Conservation (phyloP, 2,797 vertebrate species). For the Xiphophorus birchmanni region DNA sequence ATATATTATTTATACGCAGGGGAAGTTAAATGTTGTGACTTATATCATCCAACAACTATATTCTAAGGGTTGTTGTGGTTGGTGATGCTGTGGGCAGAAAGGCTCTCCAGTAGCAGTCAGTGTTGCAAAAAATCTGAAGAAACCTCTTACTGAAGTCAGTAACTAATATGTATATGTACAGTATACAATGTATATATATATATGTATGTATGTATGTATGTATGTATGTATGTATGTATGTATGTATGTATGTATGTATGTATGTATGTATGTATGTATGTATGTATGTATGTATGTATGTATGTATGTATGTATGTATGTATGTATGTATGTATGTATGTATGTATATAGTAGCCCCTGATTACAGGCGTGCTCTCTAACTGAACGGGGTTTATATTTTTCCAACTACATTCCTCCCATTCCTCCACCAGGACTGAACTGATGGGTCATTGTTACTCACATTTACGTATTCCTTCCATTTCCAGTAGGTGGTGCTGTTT, state of each 20-base stretch:
- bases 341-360: too few species aligned
- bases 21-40: background rate
- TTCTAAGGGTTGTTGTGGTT: background rate
- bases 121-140: background rate
- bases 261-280: too few species aligned
- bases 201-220: too few species aligned
- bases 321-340: too few species aligned
- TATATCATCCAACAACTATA: background rate
- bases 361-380: too few species aligned
- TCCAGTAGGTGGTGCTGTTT: slow-evolving; percentile 69
- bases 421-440: slow-evolving; percentile 7
- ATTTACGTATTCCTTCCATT: background rate
- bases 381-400: slow-evolving; percentile 6
- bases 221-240: too few species aligned
- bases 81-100: background rate
- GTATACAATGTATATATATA: too few species aligned
- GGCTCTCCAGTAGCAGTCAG: background rate
- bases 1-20: background rate
- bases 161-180: too few species aligned
- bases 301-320: too few species aligned
- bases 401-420: background rate
- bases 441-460: background rate
- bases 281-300: too few species aligned
- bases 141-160: background rate
- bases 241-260: too few species aligned